These are phyloP conservation scores for Hybognathus amarus DNA, from an alignment of 2,797 vertebrate species.

Conservation along the genomic window DNA sequence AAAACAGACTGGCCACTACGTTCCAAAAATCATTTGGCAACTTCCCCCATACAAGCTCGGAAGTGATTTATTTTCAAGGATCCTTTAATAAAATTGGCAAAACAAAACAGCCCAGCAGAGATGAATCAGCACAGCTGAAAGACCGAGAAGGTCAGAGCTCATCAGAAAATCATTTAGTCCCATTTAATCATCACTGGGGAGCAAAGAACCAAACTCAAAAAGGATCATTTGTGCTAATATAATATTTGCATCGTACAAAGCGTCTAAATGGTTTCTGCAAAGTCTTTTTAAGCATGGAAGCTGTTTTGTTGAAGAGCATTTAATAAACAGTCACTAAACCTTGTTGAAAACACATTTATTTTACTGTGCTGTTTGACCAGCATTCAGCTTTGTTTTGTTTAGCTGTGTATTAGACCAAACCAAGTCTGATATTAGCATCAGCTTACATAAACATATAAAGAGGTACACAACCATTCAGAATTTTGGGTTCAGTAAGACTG, in stretches of 20 bases:
- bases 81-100: slow-evolving; percentile 53
- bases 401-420: not conserved
- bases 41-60: not conserved
- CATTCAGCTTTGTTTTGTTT: not conserved
- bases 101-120: slow-evolving; percentile 40
- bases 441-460: not conserved
- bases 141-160: slow-evolving; percentile 37
- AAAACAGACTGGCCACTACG: slow-evolving; percentile 4
- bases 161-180: slow-evolving; percentile 48
- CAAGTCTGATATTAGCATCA: not conserved
- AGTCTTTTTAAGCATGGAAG: slow-evolving; percentile 9
- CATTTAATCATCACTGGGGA: slow-evolving; percentile 41
- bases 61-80: slow-evolving; percentile 50
- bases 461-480: not conserved
- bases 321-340: slow-evolving; percentile 13
- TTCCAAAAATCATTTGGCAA: slow-evolving; percentile 33
- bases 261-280: slow-evolving; percentile 27
- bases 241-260: slow-evolving; percentile 13
- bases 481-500: not conserved
- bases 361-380: not conserved
- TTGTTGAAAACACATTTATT: slow-evolving; percentile 5
- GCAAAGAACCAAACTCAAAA: slow-evolving; percentile 28
- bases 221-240: slow-evolving; percentile 43
- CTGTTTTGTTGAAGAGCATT: slow-evolving; percentile 22
- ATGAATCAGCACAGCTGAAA: slow-evolving; percentile 32